Base-by-base conservation (phyloP, 2,888 invertebrate species). In the Cephus pulcher region DNA sequence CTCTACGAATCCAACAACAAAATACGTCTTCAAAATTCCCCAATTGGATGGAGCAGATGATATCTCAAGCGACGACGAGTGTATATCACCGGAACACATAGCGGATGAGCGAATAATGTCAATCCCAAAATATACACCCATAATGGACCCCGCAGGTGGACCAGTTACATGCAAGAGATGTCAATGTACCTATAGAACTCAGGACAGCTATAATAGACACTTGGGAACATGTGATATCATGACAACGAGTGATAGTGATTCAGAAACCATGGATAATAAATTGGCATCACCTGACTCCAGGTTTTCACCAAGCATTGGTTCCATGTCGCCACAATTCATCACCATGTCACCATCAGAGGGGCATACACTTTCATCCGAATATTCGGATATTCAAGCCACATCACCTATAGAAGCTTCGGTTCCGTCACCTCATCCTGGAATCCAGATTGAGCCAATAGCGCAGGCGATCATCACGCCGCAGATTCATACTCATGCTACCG, bases 141-240 rank as follows among this genome's bases (percentile, higher is more conserved):
- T 88, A 4, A 84, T 92, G 69, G 93, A 93, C 74, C 93, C 93
- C 77, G 93, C 93, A 70, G 95, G 96, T 85, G 94, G 95, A 85
- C 96, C 96, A 11, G 97, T 98, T 1, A 96, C 96, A 86, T 98
- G 98, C 91, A 95, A 96, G 84, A 94, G 96, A 82, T 98, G 98
- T 89, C 96, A 96, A 86, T 96, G 97, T 88, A 97, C 97, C 3
- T 97, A 97, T 88, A 93, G 97, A 86, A 97, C 96, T 75, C 95
- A 95, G 82, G 95, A 95, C 80, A 97, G 97, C 77, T 97, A 95
- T 87, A 95, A 96, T 86, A 93, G 96, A 73, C 97, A 97, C 89
- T 92, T 97, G 80, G 93, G 94, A 12, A 94, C 94, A 34, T 97
- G 97, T 88, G 96, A 96, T 85, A 94, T 95, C 89, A 94, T 96